Conservation (phyloP, 2,797 vertebrate genomes). For the Rhincodon typus region DNA sequence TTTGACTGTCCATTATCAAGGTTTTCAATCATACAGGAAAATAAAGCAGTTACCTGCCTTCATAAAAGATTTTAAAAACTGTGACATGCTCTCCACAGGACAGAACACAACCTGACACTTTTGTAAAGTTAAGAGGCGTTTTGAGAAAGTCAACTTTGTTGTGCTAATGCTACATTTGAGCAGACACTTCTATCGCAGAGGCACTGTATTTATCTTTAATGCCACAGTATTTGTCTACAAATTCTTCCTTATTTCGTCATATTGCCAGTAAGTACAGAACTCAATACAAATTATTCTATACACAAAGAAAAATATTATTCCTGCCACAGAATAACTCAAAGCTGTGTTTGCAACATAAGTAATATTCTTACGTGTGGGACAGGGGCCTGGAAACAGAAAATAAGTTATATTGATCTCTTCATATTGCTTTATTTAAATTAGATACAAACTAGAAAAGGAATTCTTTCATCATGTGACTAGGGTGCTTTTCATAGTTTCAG, state of each 20-base stretch:
- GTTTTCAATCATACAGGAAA: neutral
- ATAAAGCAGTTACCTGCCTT: neutral
- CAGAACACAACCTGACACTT: too few relatives aligned
- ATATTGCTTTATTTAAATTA: neutral
- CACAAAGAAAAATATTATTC: constrained; percentile 9
- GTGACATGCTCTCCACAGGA: neutral
- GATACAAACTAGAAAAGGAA: neutral
- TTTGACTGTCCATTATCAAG: neutral
- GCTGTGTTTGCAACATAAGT: neutral
- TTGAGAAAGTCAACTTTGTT: neutral
- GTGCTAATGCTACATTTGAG: neutral
- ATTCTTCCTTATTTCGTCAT: neutral
- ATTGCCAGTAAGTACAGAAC: neutral
- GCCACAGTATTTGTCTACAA: neutral
- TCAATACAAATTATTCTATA: neutral
- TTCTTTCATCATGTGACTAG: neutral
- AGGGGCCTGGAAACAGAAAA: neutral
- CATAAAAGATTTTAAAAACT: neutral
- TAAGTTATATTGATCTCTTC: constrained; percentile 3
- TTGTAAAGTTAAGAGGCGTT: neutral
- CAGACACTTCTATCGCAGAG: neutral
- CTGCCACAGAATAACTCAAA: neutral
- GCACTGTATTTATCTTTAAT: neutral
- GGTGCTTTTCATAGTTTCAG: neutral
- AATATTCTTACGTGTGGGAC: neutral